Conservation (phyloP, 2,113 vertebrate genomes). For the Pterocles orientalis region DNA sequence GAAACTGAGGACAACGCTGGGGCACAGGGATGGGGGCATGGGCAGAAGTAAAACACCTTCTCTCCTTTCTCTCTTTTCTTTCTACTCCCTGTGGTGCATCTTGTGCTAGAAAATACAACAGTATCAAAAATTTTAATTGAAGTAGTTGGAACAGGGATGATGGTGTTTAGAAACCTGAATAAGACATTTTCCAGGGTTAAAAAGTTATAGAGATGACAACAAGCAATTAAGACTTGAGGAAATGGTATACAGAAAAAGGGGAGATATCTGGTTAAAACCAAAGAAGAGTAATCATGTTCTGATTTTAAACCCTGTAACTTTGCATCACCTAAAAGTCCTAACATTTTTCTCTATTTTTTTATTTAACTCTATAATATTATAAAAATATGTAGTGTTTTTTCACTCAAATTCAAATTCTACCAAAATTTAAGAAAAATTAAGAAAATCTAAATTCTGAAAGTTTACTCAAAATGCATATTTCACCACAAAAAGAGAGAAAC, state of each 20-base stretch:
- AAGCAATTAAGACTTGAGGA: not conserved
- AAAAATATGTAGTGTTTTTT: not conserved
- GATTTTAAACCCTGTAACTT: not conserved
- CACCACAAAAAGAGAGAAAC: not conserved
- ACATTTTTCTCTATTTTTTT: not conserved
- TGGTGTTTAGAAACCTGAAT: not conserved
- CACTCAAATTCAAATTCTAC: not conserved
- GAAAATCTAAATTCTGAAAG: not conserved
- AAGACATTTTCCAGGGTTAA: not conserved
- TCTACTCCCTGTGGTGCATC: not conserved
- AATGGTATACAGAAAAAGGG: not conserved
- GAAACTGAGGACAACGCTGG: not conserved
- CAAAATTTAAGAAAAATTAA: not conserved
- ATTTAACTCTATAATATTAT: not conserved
- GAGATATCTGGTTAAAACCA: not conserved
- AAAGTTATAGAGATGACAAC: not conserved
- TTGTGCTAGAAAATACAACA: not conserved
- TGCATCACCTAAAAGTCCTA: not conserved
- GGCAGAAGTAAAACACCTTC: not conserved
- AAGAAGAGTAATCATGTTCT: not conserved
- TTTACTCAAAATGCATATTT: not conserved
- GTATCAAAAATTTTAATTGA: not conserved
- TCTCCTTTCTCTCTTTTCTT: not conserved
- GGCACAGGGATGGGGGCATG: not conserved
- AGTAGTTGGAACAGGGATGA: not conserved